These are phyloP conservation scores for Piprites chloris DNA, from an alignment of 2,113 vertebrate species.

Conservation along the genomic window DNA sequence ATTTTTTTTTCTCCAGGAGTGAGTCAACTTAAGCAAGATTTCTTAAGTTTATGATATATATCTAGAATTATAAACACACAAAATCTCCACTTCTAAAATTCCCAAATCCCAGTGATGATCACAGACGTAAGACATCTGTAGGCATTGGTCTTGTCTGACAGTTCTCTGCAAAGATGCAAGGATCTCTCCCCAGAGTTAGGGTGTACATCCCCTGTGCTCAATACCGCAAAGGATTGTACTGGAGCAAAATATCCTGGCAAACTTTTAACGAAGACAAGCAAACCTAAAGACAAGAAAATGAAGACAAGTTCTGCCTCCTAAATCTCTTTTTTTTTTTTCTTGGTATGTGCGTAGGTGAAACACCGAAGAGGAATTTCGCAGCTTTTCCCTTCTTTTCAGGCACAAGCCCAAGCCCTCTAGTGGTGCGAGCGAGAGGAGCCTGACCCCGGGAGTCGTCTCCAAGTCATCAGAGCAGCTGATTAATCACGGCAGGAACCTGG, in stretches of 20 bases:
- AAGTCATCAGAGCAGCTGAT: rapidly evolving
- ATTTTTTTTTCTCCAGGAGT: not conserved
- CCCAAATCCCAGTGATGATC: not conserved
- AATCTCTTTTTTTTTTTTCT: not conserved
- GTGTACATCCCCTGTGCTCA: rapidly evolving
- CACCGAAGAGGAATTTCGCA: not conserved
- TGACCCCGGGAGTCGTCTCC: rapidly evolving
- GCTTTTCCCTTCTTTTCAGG: rapidly evolving
- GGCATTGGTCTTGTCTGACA: not conserved
- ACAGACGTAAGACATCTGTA: not conserved
- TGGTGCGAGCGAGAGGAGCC: rapidly evolving
- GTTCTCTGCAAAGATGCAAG: not conserved
- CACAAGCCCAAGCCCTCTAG: not conserved
- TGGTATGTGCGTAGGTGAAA: rapidly evolving
- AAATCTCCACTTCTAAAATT: not conserved
- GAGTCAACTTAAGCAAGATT: not conserved
- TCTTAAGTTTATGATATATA: not conserved
- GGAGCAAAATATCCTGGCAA: not conserved
- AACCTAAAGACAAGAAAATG: no score
- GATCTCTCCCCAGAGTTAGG: not conserved
- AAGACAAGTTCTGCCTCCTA: rapidly evolving
- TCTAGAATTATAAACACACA: not conserved
- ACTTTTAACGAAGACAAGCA: not conserved
- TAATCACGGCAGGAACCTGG: not conserved
- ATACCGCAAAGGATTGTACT: not conserved